Percentiles rank a stretch among this genome's conserved stretches.
These are phyloP conservation scores for Drosophila hamatofila DNA, from an alignment of 2,888 invertebrate species.

Conservation along the genomic window DNA sequence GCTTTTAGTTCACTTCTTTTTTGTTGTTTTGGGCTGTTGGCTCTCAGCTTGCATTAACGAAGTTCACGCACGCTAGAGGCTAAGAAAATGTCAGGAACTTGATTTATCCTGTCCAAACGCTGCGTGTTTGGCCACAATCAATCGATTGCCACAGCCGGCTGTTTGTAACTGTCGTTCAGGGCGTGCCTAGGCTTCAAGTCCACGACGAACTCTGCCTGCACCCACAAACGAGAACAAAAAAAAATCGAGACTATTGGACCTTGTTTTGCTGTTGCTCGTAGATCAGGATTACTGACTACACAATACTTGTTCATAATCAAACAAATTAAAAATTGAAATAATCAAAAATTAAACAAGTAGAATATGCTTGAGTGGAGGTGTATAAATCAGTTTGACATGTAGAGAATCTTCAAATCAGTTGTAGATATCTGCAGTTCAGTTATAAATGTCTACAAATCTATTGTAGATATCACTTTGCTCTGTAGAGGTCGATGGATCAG, in stretches of 20 bases:
- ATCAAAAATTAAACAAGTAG: too few relatives aligned
- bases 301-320: not conserved
- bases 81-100: conserved; percentile 76
- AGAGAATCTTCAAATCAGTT: not conserved
- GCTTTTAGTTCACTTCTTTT: conserved; percentile 13
- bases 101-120: conserved; percentile 80
- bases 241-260: conserved; percentile 7
- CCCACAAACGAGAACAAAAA: conserved; percentile 36
- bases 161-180: conserved; percentile 80
- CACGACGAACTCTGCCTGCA: conserved; percentile 45
- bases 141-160: conserved; percentile 74
- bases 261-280: not conserved
- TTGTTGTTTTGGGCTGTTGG: conserved; percentile 28
- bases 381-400: not conserved
- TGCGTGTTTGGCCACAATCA: conserved; percentile 81
- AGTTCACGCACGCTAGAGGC: conserved; percentile 75
- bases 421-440: not conserved
- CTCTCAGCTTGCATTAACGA: conserved; percentile 71
- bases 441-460: not conserved
- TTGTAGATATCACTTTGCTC: not conserved
- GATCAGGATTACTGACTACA: not conserved
- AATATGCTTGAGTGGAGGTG: too few relatives aligned
- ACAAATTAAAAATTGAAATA: not conserved
- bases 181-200: conserved; percentile 67
- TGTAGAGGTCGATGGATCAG: not conserved